phyloP scores from a whole-genome alignment of 1,140 invertebrate genomes.

The Drosophila tropicalis region DNA sequence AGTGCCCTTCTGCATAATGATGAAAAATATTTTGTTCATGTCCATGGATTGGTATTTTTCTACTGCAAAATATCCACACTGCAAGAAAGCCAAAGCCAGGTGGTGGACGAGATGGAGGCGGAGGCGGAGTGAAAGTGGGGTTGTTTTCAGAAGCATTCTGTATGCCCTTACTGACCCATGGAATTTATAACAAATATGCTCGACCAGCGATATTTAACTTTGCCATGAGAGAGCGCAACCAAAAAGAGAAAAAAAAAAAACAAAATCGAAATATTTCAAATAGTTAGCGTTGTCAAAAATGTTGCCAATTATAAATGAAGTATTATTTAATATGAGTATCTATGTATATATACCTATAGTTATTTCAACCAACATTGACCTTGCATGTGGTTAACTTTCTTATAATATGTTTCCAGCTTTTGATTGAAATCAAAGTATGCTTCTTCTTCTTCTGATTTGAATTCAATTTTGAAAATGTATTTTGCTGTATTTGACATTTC shows the following conservation, averaged over 20 bases:
- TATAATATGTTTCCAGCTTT: not conserved
- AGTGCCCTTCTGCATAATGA: slow-evolving; percentile 7
- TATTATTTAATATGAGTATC: no score
- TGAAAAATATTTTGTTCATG: slow-evolving; percentile 38
- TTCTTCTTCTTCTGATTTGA: not conserved
- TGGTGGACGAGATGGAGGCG: no score
- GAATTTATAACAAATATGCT: slow-evolving; percentile 3
- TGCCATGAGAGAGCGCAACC: not conserved
- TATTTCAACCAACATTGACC: no score
- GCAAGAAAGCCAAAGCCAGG: not conserved
- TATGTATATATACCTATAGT: no score
- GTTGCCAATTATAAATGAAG: not conserved
- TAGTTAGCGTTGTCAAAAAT: not conserved
- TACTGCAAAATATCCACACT: not conserved
- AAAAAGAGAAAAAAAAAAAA: not conserved
- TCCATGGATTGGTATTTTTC: slow-evolving; percentile 45
- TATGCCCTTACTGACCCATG: slow-evolving; percentile 3
- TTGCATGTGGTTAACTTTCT: no score
- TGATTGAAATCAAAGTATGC: not conserved
- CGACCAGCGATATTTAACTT: slow-evolving; percentile 1
- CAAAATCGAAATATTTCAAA: not conserved
- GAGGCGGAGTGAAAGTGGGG: no score
- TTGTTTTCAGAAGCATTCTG: not conserved
- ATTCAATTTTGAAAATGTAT: not conserved
- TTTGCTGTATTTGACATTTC: not conserved